Evolutionary conservation across 2,113 vertebrate genomes (phyloP), one percentile per base, ranked within the genome.

Genomic region (Herpailurus yagouaroundi): DNA sequence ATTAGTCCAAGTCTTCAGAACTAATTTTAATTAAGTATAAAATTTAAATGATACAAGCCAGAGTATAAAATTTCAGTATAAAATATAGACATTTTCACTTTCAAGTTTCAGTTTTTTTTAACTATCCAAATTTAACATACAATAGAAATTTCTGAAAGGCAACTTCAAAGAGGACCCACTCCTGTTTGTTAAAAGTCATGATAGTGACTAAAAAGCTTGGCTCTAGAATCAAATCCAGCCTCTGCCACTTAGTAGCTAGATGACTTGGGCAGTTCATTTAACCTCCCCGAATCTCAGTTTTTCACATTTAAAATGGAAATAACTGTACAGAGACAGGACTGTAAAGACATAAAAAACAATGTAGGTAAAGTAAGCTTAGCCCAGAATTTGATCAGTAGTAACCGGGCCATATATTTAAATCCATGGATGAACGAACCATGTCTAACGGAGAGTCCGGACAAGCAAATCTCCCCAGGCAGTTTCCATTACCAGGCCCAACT

Each of bases 31-130:
- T 74, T 84, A 86, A 92, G 19, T 71, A 48, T 82, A 41, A 60
- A 27, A 84, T 79, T 91, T 71, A 94, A 90, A 38, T 92, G 23
- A 88, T 52, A 83, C 33, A 92, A 74, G 68, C 73, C 38, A 81
- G 41, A 89, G 25, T 50, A 94, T 79, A 80, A 92, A 29, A 91
- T 83, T 68, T 86, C 23, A 91, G 5, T 86, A 52, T 86, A 41
- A 94, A 31, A 95, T 63, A 63, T 0, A 96, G 33, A 79, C 33
- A 86, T 90, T 88, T 96, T 96, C 57, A 95, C 36, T 95, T 77
- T 79, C 16, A 81, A 94, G 27, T 94, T 83, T 81, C 12, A 23
- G 15, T 79, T 48, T 63, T 41, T 79, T 38, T 81, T 38, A 77
- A 89, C 63, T 83, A 74, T 18, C 91, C 82, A 95, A 94, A 86